Percentiles rank a stretch among this genome's conserved stretches.
phyloP scores from a whole-genome alignment of 2,797 vertebrate species.

The Mionectes olivaceus region DNA sequence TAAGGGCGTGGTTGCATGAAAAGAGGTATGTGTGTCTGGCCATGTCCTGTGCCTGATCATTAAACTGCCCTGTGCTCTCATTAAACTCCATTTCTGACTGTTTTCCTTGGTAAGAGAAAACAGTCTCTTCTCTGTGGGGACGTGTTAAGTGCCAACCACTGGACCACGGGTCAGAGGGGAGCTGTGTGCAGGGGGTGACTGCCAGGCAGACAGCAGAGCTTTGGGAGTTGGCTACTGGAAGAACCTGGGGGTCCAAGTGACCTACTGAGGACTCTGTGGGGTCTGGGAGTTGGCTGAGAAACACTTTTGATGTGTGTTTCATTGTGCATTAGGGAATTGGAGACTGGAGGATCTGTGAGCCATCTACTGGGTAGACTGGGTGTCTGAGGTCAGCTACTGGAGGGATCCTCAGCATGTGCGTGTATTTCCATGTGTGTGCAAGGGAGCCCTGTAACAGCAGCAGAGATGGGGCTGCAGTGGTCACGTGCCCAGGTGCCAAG shows the following conservation, averaged over 20 bases:
- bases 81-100: not conserved
- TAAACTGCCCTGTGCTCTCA: not conserved
- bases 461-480: not conserved
- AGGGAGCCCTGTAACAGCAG: not conserved
- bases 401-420: not conserved
- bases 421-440: not conserved
- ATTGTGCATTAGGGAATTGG: not conserved
- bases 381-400: not conserved
- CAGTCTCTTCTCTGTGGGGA: not conserved
- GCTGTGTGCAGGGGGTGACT: not conserved
- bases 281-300: not conserved
- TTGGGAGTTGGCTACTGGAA: not conserved
- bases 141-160: not conserved
- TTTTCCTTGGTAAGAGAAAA: not conserved
- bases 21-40: not conserved
- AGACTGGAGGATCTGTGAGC: not conserved
- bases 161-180: not conserved
- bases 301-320: not conserved
- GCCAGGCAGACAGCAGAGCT: not conserved
- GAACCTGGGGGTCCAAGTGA: not conserved
- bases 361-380: too few species aligned
- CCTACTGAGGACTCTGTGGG: too few species aligned
- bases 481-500: accelerated
- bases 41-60: not conserved
- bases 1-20: not conserved